Base-by-base conservation (phyloP, 2,797 vertebrate species). In the Aselliscus stoliczkanus region DNA sequence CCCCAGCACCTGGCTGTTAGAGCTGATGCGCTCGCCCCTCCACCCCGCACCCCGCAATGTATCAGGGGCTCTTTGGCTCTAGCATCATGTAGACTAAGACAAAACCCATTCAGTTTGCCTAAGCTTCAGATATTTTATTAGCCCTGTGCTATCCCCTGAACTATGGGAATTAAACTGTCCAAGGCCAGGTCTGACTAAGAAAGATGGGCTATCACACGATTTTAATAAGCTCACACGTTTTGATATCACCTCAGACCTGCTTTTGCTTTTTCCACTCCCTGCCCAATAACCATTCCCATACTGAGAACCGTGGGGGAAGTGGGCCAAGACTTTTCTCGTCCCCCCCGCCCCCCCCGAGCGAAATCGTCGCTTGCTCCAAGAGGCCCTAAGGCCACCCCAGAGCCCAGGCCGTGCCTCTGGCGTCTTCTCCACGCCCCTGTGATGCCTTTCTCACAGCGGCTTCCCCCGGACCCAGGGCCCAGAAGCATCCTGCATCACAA, bases 21-120 rank as follows among this genome's bases (percentile, higher is more conserved):
- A 58, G 21, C 1, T 25, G 7, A 83, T 10, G n/a, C 2, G 6
- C 9, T 7, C 13, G 75, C 2, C 2, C 15, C 8, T 25, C 18
- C 44, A n/a, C n/a, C n/a, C n/a, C n/a, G n/a, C n/a, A n/a, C n/a
- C n/a, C n/a, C n/a, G n/a, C n/a, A 31, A 47, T 17, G 17, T 27
- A 50, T n/a, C 23, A 50, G 31, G 62, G 34, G 29, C 29, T 67
- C 1, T 25, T 15, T 31, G 31, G 8, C n/a, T 50, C 47, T 37
- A 17, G 9, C 21, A 7, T 44, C 42, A 31, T 12, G 9, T 56
- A 60, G 77, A 69, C 2, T 54, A 80, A 90, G 54, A 20, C 5
- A 25, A 90, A 67, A 60, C 6, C 11, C 7, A n/a, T 42, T 42
- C 77, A 2, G 7, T 69, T 81, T 72, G 50, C 27, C 72, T 1